Conservation (phyloP, 2,888 invertebrate species). For the Cephus sareptanus region DNA sequence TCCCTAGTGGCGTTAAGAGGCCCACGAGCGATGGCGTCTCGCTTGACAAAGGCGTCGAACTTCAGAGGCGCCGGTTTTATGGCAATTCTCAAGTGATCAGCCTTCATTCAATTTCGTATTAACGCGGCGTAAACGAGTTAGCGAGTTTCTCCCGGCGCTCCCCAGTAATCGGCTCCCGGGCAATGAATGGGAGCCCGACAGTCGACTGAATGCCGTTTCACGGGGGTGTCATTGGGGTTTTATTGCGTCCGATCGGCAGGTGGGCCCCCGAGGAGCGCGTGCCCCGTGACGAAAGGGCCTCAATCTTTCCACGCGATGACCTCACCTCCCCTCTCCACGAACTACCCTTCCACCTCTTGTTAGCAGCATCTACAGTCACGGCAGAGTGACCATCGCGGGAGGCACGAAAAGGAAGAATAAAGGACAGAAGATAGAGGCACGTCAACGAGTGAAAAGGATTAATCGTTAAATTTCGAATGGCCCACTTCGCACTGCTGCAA, state of each 20-base stretch:
- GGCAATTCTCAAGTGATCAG: constrained; percentile 30
- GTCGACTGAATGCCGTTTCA: neutral
- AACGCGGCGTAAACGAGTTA: neutral
- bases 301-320: neutral
- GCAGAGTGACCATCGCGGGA: neutral
- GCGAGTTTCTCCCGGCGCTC: neutral
- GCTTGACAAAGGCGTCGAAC: neutral
- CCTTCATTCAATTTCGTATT: neutral
- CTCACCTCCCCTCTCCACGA: neutral
- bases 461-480: neutral
- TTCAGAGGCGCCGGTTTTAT: constrained; percentile 25
- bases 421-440: neutral
- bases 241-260: neutral
- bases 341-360: neutral
- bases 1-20: constrained; percentile 23
- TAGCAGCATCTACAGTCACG: neutral
- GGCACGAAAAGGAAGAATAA: neutral
- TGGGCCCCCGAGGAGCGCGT: neutral
- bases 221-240: neutral
- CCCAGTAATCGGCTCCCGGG: neutral
- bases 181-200: neutral
- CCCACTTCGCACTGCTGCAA: neutral
- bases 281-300: neutral
- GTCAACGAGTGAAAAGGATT: neutral
- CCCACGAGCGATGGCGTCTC: constrained; percentile 9